Conservation (phyloP, 1,140 invertebrate species). For the Drosophila mauritiana region DNA sequence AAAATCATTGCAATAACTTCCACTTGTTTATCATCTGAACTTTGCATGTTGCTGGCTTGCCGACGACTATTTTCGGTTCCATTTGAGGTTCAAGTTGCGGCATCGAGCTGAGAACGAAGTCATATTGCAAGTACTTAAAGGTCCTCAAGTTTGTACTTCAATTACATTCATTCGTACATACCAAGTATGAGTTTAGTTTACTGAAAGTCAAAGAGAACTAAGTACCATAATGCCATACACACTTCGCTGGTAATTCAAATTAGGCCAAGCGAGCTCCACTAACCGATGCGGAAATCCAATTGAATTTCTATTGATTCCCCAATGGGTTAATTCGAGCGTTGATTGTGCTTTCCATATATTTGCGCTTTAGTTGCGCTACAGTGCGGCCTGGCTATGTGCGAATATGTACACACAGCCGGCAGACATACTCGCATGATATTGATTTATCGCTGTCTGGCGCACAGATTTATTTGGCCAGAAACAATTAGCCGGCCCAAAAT, state of each 20-base stretch:
- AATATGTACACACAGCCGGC: background rate
- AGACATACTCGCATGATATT: constrained; percentile 20
- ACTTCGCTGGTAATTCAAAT: background rate
- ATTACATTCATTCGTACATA: background rate
- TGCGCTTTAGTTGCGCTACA: constrained; percentile 18
- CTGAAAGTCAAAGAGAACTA: no score
- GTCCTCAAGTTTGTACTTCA: background rate
- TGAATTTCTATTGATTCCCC: constrained; percentile 44
- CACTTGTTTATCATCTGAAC: constrained; percentile 31
- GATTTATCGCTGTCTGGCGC: constrained; percentile 37
- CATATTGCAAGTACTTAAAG: background rate
- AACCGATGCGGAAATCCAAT: constrained; percentile 7
- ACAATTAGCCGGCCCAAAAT: constrained; percentile 34
- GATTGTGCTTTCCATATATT: constrained; percentile 27
- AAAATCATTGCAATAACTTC: constrained; percentile 42
- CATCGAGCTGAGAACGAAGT: constrained; percentile 4
- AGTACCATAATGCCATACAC: background rate
- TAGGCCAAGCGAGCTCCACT: background rate
- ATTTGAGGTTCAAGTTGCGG: constrained; percentile 12
- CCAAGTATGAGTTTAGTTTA: no score
- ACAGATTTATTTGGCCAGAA: constrained; percentile 42
- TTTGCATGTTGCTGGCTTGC: constrained; percentile 15
- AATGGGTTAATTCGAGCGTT: constrained; percentile 46
- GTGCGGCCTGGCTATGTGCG: background rate
- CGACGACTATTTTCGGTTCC: constrained; percentile 4